These are phyloP conservation scores for Ctenosaura bakeri DNA, from an alignment of 2,797 vertebrate species.

Conservation along the genomic window DNA sequence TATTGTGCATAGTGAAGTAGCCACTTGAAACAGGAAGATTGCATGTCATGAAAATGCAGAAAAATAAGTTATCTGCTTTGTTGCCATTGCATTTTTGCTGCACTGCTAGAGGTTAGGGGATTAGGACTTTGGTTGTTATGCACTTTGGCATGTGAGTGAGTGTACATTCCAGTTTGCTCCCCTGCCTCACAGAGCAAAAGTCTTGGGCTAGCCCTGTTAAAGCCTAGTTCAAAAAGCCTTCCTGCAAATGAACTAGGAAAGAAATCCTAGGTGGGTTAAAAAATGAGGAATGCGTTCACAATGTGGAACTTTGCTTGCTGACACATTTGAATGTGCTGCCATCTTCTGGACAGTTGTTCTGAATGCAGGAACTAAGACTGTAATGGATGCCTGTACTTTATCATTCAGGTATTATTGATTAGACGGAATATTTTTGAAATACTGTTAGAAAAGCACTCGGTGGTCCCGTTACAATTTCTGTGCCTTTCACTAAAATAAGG, in stretches of 20 bases:
- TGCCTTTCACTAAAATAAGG: neutral
- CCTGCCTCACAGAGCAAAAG: neutral
- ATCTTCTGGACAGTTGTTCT: slow-evolving; percentile 64
- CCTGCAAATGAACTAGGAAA: neutral
- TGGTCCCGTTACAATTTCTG: neutral
- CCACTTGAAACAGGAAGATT: too few species aligned
- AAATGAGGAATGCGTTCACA: neutral
- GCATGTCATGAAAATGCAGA: too few species aligned
- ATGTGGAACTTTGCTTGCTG: neutral
- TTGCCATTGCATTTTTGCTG: neutral
- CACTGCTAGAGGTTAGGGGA: neutral
- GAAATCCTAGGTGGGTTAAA: neutral
- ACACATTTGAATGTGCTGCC: slow-evolving; percentile 73
- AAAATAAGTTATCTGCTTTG: neutral
- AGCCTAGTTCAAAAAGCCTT: neutral
- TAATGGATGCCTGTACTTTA: neutral
- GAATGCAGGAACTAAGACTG: neutral
- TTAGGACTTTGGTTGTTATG: neutral
- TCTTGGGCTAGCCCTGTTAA: neutral
- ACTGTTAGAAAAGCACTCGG: neutral
- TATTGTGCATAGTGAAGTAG: neutral
- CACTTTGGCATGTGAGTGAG: neutral
- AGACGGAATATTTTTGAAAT: neutral
- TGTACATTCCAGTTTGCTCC: neutral
- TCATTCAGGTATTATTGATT: neutral